Percentiles rank a stretch among this genome's conserved stretches.
These are phyloP conservation scores for Oeneis ivallda DNA, from an alignment of 2,888 invertebrate genomes.

Conservation along the genomic window DNA sequence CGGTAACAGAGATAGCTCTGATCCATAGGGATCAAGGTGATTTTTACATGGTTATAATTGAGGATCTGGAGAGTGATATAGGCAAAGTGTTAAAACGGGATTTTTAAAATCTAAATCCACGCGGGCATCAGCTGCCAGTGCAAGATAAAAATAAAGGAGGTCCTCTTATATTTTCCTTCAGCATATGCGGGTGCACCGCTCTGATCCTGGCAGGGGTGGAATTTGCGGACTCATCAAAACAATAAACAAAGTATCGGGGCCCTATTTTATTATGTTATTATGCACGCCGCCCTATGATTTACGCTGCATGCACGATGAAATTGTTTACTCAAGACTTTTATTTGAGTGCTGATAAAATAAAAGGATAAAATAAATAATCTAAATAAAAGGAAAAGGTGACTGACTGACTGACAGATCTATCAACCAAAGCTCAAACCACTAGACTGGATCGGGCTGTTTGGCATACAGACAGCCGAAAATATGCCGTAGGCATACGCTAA, in stretches of 20 bases:
- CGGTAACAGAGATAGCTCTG: too few relatives aligned
- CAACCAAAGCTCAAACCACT: too few relatives aligned
- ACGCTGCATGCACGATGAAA: conserved; percentile 64
- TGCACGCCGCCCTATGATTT: conserved; percentile 78
- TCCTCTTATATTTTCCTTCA: conserved; percentile 56
- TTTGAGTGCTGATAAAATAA: background rate
- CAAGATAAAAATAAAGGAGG: conserved; percentile 35
- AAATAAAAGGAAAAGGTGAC: too few relatives aligned
- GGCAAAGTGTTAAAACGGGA: background rate
- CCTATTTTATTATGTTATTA: conserved; percentile 80
- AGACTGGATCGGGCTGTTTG: too few relatives aligned
- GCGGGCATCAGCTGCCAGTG: background rate
- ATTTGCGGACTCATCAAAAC: conserved; percentile 80
- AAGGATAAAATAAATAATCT: too few relatives aligned
- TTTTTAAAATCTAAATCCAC: too few relatives aligned
- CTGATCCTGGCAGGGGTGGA: conserved; percentile 56
- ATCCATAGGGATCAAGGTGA: too few relatives aligned
- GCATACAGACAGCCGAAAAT: too few relatives aligned
- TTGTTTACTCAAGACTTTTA: conserved; percentile 26
- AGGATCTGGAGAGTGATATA: background rate
- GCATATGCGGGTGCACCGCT: conserved; percentile 69
- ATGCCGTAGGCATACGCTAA: too few relatives aligned
- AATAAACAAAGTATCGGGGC: conserved; percentile 81
- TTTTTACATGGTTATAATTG: too few relatives aligned
- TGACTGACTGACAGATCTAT: too few relatives aligned